phyloP scores from a whole-genome alignment of 2,113 vertebrate species.

The Melanotaenia duboulayi region DNA sequence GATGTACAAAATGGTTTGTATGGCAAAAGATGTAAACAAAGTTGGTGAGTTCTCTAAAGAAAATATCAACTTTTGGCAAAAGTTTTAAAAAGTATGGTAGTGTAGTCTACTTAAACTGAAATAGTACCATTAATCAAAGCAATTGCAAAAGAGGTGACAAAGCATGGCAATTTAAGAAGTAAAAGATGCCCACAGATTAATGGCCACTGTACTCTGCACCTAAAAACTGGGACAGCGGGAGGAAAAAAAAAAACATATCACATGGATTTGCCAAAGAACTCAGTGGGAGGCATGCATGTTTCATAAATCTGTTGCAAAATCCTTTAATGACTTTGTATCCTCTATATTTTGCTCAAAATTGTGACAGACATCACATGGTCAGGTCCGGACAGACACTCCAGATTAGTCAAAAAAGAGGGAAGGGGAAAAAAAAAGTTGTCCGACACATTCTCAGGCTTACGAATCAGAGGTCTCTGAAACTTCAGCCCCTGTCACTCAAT shows the following conservation, averaged over 20 bases:
- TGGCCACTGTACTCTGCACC: conserved; percentile 11
- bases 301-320: conserved; percentile 13
- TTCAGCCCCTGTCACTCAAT: background rate
- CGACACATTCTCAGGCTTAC: conserved; percentile 19
- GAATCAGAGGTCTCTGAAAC: conserved; percentile 19
- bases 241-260: conserved; percentile 10
- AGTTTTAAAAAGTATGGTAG: conserved; percentile 19
- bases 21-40: background rate
- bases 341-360: conserved; percentile 19
- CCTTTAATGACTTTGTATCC: conserved; percentile 16
- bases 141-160: conserved; percentile 18
- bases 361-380: conserved; percentile 10
- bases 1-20: background rate
- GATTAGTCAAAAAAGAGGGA: background rate
- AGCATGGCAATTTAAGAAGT: conserved; percentile 26
- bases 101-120: conserved; percentile 42
- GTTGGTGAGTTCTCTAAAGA: background rate
- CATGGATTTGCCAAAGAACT: conserved; percentile 13
- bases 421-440: background rate
- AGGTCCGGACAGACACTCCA: background rate
- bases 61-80: background rate
- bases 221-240: conserved; percentile 34
- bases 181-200: conserved; percentile 41
- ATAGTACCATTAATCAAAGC: conserved; percentile 44
- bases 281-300: background rate